These are phyloP conservation scores for Tauraco hartlaubi DNA, from an alignment of 2,797 vertebrate genomes.

Conservation along the genomic window DNA sequence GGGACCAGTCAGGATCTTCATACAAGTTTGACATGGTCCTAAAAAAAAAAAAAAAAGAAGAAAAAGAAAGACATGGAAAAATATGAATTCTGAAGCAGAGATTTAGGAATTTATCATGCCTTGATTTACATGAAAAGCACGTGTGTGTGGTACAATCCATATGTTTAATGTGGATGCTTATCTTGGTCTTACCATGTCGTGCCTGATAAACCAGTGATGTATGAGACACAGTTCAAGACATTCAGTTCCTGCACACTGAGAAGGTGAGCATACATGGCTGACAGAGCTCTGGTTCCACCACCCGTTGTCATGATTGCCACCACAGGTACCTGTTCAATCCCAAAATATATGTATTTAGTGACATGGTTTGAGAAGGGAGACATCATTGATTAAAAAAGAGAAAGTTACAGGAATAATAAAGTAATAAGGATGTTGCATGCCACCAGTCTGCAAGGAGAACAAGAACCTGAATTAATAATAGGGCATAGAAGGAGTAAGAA, in stretches of 20 bases:
- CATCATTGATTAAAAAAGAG: neutral
- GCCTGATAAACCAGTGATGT: slow-evolving; percentile 88
- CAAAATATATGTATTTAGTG: neutral
- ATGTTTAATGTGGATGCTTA: neutral
- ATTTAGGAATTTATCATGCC: neutral
- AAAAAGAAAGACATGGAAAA: neutral
- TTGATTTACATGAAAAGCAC: neutral
- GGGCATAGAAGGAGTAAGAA: neutral
- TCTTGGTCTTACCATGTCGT: slow-evolving; percentile 87
- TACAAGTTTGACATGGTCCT: slow-evolving; percentile 87
- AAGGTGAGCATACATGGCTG: slow-evolving; percentile 83
- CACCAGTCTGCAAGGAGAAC: neutral
- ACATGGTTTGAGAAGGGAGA: neutral
- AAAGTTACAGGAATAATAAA: neutral
- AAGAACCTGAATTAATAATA: neutral
- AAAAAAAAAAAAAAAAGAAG: neutral
- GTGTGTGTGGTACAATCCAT: neutral
- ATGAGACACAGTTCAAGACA: slow-evolving; percentile 83
- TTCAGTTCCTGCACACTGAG: slow-evolving; percentile 83
- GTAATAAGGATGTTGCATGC: neutral
- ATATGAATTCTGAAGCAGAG: neutral
- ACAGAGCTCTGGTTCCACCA: slow-evolving; percentile 88
- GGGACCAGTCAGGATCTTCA: slow-evolving; percentile 85
- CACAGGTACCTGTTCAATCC: slow-evolving; percentile 81
- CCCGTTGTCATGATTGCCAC: slow-evolving; percentile 89